phyloP scores from a whole-genome alignment of 2,797 vertebrate genomes.

The Tokudaia muenninki region DNA sequence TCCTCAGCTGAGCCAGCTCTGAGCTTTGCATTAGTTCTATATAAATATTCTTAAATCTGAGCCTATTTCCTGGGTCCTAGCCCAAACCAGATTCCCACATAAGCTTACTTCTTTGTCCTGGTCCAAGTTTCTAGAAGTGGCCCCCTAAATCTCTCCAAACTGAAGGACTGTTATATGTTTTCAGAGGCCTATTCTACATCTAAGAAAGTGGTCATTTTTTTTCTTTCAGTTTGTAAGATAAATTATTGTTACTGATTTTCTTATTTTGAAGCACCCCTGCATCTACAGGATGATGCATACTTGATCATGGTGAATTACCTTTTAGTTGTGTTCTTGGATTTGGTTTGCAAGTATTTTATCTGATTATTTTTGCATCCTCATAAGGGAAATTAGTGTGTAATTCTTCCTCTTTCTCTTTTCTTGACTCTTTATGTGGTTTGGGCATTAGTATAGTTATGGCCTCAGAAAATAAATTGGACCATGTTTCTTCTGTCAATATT shows the following conservation, averaged over 20 bases:
- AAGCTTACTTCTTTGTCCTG: no score
- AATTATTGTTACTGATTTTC: background rate
- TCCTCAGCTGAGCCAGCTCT: no score
- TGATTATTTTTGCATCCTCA: background rate
- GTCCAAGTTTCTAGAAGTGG: no score
- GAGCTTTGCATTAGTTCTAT: no score
- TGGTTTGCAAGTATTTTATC: background rate
- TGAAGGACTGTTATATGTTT: background rate
- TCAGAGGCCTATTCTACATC: background rate
- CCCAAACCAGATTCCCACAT: no score
- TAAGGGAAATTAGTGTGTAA: background rate
- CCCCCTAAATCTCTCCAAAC: background rate
- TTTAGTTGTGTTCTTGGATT: background rate
- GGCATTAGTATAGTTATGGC: background rate
- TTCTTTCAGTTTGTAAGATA: background rate
- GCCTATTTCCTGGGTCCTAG: no score
- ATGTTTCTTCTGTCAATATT: background rate
- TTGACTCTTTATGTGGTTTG: background rate
- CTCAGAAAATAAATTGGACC: background rate
- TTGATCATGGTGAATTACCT: background rate
- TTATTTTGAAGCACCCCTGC: background rate
- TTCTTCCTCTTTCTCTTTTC: background rate
- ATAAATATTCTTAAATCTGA: no score
- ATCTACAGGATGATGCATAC: background rate
- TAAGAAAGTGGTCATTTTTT: background rate